Evolutionary conservation across 1,140 invertebrate genomes (phyloP).

Genomic region (Penaeus chinensis): DNA sequence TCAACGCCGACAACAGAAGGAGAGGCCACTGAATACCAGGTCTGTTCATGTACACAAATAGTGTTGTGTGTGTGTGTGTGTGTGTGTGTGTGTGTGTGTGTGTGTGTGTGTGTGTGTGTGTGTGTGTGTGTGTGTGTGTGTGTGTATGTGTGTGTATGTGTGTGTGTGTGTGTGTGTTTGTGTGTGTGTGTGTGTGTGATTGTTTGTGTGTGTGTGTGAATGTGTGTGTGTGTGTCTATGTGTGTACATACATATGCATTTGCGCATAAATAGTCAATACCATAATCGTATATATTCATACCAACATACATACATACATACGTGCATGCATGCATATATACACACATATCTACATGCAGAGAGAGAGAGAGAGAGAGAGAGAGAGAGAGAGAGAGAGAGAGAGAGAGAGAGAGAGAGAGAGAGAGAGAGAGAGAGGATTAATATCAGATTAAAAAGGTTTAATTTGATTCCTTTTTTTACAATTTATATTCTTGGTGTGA

Average conservation of each 20-base stretch:
- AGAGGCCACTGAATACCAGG: no score
- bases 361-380: no score
- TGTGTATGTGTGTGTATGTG: neutral
- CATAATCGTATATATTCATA: constrained; percentile 19
- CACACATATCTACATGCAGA: neutral
- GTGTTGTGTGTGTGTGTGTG: neutral
- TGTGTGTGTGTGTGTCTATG: neutral
- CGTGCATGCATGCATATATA: constrained; percentile 1
- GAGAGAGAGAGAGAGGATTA: no score
- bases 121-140: neutral
- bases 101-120: neutral
- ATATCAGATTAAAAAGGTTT: no score
- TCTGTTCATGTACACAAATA: neutral
- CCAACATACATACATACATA: constrained; percentile 15
- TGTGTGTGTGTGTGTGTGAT: neutral
- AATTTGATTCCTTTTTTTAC: no score
- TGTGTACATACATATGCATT: neutral
- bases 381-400: no score
- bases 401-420: no score
- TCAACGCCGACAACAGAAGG: no score
- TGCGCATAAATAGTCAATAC: neutral
- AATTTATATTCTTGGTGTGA: no score
- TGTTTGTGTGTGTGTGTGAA: no score
- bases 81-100: neutral
- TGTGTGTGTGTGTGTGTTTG: neutral